These are phyloP conservation scores for Glareola pratincola DNA, from an alignment of 2,113 vertebrate species.

Conservation along the genomic window DNA sequence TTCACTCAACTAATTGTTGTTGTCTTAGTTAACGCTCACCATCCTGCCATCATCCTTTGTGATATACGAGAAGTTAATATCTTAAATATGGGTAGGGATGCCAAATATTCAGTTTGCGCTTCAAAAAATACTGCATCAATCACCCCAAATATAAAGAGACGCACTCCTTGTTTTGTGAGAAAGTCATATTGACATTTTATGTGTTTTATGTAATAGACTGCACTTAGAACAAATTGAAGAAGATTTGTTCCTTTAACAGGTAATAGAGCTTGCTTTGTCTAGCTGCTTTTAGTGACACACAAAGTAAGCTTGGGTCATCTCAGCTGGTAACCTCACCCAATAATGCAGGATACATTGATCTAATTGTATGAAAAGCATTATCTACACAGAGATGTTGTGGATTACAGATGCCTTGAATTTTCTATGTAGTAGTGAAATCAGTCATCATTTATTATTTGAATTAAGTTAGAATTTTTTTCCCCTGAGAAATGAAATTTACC, in stretches of 20 bases:
- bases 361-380: neutral
- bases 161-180: neutral
- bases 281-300: neutral
- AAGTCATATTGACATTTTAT: neutral
- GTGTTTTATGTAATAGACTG: neutral
- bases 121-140: neutral
- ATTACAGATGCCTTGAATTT: neutral
- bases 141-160: neutral
- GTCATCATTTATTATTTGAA: neutral
- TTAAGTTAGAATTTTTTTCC: too few relatives aligned
- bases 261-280: neutral
- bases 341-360: neutral
- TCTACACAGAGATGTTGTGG: neutral
- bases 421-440: neutral
- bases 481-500: neutral
- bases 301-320: neutral
- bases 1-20: neutral
- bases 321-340: neutral
- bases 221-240: neutral
- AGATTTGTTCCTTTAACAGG: neutral
- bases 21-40: neutral
- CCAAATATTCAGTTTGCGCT: neutral
- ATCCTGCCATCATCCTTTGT: neutral
- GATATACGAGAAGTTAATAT: neutral
- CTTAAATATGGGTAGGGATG: neutral